Conservation (phyloP, 2,797 vertebrate genomes). For the Pseudocheirus occidentalis region DNA sequence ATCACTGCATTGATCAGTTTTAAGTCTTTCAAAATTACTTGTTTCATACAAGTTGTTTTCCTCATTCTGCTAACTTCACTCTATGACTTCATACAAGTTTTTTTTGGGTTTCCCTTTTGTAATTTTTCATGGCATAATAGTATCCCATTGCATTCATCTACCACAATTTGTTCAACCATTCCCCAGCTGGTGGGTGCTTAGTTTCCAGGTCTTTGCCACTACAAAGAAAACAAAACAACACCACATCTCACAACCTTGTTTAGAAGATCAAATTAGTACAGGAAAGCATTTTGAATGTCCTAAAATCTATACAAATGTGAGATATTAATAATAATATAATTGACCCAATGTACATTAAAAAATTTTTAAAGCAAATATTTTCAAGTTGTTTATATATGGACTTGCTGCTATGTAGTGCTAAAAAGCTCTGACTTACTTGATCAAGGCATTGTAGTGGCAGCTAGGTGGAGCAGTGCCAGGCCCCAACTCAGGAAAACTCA, state of each 20-base stretch:
- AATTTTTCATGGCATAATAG: not conserved
- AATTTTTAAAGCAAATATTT: not conserved
- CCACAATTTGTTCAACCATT: not conserved
- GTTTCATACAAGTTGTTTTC: not conserved
- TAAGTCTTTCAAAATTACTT: not conserved
- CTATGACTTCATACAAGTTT: not conserved
- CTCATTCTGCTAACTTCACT: not conserved
- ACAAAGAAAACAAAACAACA: not conserved
- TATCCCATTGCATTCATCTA: not conserved
- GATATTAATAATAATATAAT: not conserved
- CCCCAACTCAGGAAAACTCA: too few species aligned
- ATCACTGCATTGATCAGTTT: not conserved
- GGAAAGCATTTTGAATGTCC: not conserved
- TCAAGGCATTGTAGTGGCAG: not conserved
- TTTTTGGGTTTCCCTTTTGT: not conserved
- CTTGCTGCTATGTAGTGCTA: not conserved
- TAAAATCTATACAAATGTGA: not conserved
- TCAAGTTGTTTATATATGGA: not conserved
- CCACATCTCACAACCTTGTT: not conserved
- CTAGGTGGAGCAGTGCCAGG: too few species aligned
- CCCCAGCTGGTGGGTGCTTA: not conserved
- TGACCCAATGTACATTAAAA: not conserved
- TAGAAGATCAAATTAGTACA: not conserved
- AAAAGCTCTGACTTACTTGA: not conserved
- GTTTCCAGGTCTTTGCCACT: not conserved